phyloP scores from a whole-genome alignment of 2,888 invertebrate genomes.

The Tortrix viridana region DNA sequence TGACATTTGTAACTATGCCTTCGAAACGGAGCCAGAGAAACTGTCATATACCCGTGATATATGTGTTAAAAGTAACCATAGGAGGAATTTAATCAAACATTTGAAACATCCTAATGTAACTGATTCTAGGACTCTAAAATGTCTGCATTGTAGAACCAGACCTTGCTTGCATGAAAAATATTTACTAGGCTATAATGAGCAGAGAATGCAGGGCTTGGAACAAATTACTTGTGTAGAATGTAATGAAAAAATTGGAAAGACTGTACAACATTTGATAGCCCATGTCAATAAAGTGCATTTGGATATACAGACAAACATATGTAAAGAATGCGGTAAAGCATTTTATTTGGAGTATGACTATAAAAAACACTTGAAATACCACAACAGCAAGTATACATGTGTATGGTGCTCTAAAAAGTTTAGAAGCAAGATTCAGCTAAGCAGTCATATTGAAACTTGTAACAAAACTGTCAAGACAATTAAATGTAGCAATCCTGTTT shows the following conservation, averaged over 20 bases:
- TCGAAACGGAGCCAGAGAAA: neutral
- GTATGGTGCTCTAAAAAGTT: conserved; percentile 11
- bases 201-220: neutral
- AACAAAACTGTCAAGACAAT: neutral
- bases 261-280: conserved; percentile 5
- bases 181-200: conserved; percentile 1
- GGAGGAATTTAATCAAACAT: conserved; percentile 14
- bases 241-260: neutral
- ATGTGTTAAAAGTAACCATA: conserved; percentile 15
- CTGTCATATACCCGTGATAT: conserved; percentile 12
- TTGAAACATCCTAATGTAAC: conserved; percentile 4
- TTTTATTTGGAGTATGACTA: conserved; percentile 16
- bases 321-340: conserved; percentile 17
- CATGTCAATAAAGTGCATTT: conserved; percentile 33
- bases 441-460: conserved; percentile 14
- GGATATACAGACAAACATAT: conserved; percentile 12
- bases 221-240: conserved; percentile 19
- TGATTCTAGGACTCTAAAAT: neutral
- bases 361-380: conserved; percentile 19
- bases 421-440: conserved; percentile 10
- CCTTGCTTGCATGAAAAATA: conserved; percentile 26
- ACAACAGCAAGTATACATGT: conserved; percentile 11
- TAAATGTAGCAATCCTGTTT: conserved; percentile 11
- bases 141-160: conserved; percentile 10
- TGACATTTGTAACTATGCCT: conserved; percentile 1